These are phyloP conservation scores for Diarsia dahlii DNA, from an alignment of 2,888 invertebrate species.

Conservation along the genomic window DNA sequence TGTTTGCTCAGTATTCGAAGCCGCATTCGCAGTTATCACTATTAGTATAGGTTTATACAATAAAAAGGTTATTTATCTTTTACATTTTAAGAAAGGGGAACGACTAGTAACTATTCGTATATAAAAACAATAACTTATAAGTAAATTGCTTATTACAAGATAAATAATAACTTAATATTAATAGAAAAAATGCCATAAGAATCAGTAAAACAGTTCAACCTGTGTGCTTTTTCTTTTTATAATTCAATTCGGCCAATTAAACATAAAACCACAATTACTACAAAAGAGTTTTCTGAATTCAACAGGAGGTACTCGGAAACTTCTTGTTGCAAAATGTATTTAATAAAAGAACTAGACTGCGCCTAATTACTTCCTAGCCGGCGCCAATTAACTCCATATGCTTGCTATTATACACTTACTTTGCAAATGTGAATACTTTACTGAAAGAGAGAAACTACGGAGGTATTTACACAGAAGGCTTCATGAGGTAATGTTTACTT, in stretches of 20 bases:
- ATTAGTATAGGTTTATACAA: no score
- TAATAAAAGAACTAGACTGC: constrained; percentile 50
- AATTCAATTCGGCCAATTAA: neutral
- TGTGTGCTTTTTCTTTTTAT: neutral
- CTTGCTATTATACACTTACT: constrained; percentile 51
- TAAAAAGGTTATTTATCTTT: no score
- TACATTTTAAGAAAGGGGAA: no score
- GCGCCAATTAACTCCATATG: constrained; percentile 54
- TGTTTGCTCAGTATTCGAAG: no score
- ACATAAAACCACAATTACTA: constrained; percentile 1
- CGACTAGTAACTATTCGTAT: no score
- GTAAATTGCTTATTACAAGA: no score
- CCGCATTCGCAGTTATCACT: no score
- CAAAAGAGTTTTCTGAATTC: constrained; percentile 26
- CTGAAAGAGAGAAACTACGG: constrained; percentile 23
- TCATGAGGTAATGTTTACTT: neutral
- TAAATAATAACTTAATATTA: no score
- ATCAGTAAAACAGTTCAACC: no score
- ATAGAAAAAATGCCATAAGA: no score
- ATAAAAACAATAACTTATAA: no score
- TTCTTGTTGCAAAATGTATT: constrained; percentile 42
- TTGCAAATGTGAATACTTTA: constrained; percentile 44
- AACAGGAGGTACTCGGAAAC: constrained; percentile 34
- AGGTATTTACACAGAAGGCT: constrained; percentile 30
- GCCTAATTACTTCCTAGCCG: constrained; percentile 55